Evolutionary conservation across 2,113 vertebrate genomes (phyloP).

Genomic region (Zingel zingel): DNA sequence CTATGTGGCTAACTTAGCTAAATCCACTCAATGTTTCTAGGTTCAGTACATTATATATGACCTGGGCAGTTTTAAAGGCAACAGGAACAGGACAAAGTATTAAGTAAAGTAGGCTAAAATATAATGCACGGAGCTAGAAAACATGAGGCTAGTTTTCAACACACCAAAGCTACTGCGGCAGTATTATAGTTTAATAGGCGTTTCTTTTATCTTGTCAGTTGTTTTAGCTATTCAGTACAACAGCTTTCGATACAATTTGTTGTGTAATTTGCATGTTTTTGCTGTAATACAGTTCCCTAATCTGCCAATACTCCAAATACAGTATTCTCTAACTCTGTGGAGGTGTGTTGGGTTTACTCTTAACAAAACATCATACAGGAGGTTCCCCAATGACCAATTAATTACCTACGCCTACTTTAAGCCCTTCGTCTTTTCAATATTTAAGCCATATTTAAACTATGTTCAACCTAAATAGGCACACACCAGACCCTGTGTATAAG

Average conservation of each 20-base stretch:
- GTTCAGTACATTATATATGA: too few relatives aligned
- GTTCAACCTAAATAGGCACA: neutral
- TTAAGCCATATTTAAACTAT: neutral
- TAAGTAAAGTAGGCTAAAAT: neutral
- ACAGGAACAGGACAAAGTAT: too few relatives aligned
- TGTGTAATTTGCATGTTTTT: neutral
- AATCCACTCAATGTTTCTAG: neutral
- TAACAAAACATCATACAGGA: neutral
- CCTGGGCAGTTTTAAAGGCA: too few relatives aligned
- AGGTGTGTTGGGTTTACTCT: neutral
- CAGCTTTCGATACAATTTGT: neutral
- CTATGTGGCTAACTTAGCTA: neutral
- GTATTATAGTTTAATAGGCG: neutral
- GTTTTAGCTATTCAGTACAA: too few relatives aligned
- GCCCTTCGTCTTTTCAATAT: neutral
- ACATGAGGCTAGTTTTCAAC: neutral
- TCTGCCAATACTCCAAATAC: neutral
- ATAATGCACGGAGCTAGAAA: neutral
- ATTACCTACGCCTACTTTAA: neutral
- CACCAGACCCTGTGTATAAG: neutral
- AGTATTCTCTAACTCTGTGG: too few relatives aligned
- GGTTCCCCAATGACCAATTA: neutral
- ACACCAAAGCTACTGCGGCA: neutral
- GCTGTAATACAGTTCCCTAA: neutral
- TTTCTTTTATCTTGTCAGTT: neutral